Evolutionary conservation across 2,888 invertebrate species (phyloP).

Genomic region (Amblyjoppa proteus): DNA sequence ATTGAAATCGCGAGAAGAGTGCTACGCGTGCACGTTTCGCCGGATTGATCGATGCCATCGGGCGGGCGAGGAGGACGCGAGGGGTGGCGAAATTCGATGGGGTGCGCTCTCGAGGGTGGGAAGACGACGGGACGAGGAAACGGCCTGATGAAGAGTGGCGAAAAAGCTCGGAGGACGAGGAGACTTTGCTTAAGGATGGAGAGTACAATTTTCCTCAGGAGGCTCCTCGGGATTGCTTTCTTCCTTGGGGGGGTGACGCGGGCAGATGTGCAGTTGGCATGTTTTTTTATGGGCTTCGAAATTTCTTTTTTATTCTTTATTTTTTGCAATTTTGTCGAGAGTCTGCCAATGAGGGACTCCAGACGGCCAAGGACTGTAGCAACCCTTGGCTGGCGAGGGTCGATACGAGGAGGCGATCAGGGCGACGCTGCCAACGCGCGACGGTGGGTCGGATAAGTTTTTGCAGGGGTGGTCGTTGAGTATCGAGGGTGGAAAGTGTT

Average conservation of each 20-base stretch:
- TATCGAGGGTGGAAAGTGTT: not conserved
- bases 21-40: conserved; percentile 24
- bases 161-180: not conserved
- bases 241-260: not conserved
- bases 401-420: conserved; percentile 78
- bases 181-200: not conserved
- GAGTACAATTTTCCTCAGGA: not conserved
- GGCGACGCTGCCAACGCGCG: conserved; percentile 76
- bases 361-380: conserved; percentile 40
- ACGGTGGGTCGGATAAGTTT: conserved; percentile 31
- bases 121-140: conserved; percentile 35
- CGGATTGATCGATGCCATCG: conserved; percentile 35
- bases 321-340: not conserved
- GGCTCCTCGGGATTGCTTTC: not conserved
- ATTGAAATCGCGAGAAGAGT: conserved; percentile 33
- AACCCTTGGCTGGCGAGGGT: conserved; percentile 72
- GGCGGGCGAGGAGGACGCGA: not conserved
- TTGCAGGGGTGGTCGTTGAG: not conserved
- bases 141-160: not conserved
- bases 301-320: not conserved
- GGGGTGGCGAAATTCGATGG: conserved; percentile 24
- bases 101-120: conserved; percentile 8
- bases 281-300: not conserved
- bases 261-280: not conserved
- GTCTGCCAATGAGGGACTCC: not conserved